Percentiles rank a stretch among this genome's conserved stretches.
Conservation (phyloP, 2,888 invertebrate genomes). For the Actias luna region DNA sequence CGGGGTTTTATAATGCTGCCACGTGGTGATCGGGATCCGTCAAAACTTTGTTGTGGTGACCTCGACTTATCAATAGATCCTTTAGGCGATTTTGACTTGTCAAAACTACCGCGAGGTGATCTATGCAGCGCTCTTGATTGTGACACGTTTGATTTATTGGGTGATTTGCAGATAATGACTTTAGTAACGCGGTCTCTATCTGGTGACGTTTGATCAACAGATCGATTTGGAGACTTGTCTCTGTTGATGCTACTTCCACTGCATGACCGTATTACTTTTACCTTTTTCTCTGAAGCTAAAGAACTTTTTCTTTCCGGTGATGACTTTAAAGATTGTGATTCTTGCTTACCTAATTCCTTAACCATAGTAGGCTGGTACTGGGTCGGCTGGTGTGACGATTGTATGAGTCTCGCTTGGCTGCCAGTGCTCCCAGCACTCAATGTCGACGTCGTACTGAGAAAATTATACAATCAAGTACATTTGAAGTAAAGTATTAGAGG, state of each 20-base stretch:
- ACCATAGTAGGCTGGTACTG: slow-evolving; percentile 94
- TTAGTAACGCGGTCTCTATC: slow-evolving; percentile 75
- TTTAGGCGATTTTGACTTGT: slow-evolving; percentile 74
- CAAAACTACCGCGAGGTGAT: slow-evolving; percentile 81
- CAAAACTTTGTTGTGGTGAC: slow-evolving; percentile 82
- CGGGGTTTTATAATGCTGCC: slow-evolving; percentile 76
- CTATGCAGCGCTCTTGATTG: slow-evolving; percentile 65
- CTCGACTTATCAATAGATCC: slow-evolving; percentile 81
- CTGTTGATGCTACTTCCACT: slow-evolving; percentile 77
- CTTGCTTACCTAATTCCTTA: slow-evolving; percentile 93
- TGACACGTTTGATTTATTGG: slow-evolving; percentile 74
- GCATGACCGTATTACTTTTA: slow-evolving; percentile 79
- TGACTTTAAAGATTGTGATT: slow-evolving; percentile 77
- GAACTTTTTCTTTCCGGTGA: slow-evolving; percentile 69
- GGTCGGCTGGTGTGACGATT: slow-evolving; percentile 96
- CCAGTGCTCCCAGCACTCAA: slow-evolving; percentile 96
- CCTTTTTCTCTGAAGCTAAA: slow-evolving; percentile 57
- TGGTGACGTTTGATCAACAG: slow-evolving; percentile 54
- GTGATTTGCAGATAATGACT: slow-evolving; percentile 77
- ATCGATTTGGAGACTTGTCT: slow-evolving; percentile 68
- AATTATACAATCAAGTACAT: slow-evolving; percentile 19
- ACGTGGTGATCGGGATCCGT: slow-evolving; percentile 73
- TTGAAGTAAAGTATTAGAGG: neutral
- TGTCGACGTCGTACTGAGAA: slow-evolving; percentile 93
- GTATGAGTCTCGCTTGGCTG: slow-evolving; percentile 95